Evolutionary conservation across 2,888 invertebrate genomes (phyloP), one percentile per base, ranked within the genome.

Genomic region (Erpobdella octoculata): DNA sequence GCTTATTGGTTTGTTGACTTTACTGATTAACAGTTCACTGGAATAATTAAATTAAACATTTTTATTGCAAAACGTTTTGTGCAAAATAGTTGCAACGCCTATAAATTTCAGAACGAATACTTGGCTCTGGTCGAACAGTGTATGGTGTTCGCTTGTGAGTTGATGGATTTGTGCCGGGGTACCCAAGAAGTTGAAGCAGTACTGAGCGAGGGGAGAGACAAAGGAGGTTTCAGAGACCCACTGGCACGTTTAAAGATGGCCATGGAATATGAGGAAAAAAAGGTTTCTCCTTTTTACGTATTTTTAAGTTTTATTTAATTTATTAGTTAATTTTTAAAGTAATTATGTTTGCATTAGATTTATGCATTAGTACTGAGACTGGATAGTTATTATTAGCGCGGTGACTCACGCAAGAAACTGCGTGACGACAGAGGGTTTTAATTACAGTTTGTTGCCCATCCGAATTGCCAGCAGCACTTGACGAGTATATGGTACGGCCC

Each of bases 401-500:
- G n/a, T n/a, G n/a, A n/a, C n/a, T n/a, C n/a, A n/a, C n/a, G n/a
- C n/a, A n/a, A n/a, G n/a, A n/a, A n/a, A n/a, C n/a, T n/a, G n/a
- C n/a, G n/a, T n/a, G n/a, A n/a, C n/a, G n/a, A n/a, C n/a, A n/a
- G n/a, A n/a, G n/a, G n/a, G n/a, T n/a, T 53, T 53, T 5, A 1
- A 5, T 21, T 12, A 41, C 78, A 84, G 79, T 90, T 90, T 79
- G 88, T 90, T 0, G 89, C 89, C 5, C 89, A 90, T 82, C 88
- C 89, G 0, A 88, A 89, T 79, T 88, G 89, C 28, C 90, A 90
- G 79, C 88, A 89, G 83, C 83, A 86, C 53, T 81, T 90, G 76
- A 88, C 89, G 76, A 85, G 86, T 37, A 87, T 87, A 72, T 90
- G 89, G 90, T 84, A 86, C 59, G 89, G 88, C 1, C 85, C 86